These are phyloP conservation scores for Phylloscopus trochilus DNA, from an alignment of 2,113 vertebrate species.

Conservation along the genomic window DNA sequence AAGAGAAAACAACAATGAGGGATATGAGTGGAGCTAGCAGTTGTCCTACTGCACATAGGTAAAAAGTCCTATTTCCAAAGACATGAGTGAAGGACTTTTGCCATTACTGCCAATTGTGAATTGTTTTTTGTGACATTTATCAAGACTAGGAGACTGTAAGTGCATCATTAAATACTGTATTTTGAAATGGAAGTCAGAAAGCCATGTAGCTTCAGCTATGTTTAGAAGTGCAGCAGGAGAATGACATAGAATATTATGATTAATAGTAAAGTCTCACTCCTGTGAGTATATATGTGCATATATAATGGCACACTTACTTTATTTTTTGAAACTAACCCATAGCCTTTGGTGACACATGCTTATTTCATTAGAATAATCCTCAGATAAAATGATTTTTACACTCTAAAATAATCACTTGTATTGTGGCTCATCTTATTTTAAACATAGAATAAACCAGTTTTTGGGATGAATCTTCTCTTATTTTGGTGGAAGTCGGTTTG, in stretches of 20 bases:
- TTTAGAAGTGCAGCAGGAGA: neutral
- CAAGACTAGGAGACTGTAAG: neutral
- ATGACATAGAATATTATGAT: neutral
- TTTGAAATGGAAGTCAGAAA: neutral
- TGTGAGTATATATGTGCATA: fast-evolving
- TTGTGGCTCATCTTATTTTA: neutral
- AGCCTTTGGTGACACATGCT: neutral
- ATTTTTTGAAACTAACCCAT: neutral
- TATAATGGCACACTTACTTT: neutral
- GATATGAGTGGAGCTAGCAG: neutral
- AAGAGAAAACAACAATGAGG: neutral
- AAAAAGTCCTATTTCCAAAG: neutral
- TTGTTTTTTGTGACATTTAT: neutral
- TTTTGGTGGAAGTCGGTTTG: neutral
- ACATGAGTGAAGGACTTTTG: neutral
- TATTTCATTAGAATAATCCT: neutral
- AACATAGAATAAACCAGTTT: neutral
- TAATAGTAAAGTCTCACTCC: neutral
- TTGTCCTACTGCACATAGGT: neutral
- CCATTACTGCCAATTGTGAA: neutral
- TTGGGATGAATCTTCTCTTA: neutral
- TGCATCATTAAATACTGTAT: neutral
- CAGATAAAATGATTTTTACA: neutral
- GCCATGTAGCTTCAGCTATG: neutral
- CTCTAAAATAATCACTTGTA: neutral